A percentile compares a stretch with the other conserved stretches of the same genome.
Conservation (phyloP, 1,140 invertebrate genomes). For the Drosophila subobscura region DNA sequence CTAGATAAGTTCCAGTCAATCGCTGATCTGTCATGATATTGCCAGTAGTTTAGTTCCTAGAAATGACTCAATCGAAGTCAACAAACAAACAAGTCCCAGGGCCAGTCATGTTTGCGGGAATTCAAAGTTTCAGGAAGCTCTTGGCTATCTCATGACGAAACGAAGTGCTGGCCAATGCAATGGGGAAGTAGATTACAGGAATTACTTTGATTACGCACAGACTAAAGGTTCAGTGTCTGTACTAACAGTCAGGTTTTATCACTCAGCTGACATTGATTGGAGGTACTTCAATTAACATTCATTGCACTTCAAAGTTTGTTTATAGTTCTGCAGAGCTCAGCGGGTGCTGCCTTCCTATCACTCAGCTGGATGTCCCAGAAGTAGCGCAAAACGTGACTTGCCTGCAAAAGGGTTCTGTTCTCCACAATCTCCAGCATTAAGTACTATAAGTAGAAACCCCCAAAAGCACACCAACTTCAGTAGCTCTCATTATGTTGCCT, state of each 20-base stretch:
- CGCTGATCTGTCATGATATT: background rate
- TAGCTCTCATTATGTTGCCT: conserved; percentile 22
- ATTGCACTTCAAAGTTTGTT: too few relatives aligned
- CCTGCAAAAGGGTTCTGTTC: conserved; percentile 5
- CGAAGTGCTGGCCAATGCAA: conserved; percentile 7
- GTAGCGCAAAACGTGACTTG: conserved; percentile 12
- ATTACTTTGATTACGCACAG: background rate
- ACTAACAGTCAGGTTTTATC: too few relatives aligned
- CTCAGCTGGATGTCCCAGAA: background rate
- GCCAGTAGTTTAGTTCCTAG: background rate
- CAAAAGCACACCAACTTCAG: background rate
- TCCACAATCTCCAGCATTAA: background rate
- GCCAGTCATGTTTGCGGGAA: conserved; percentile 18
- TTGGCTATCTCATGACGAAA: background rate
- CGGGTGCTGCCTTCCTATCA: too few relatives aligned
- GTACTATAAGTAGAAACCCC: conserved; percentile 19
- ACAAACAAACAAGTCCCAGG: conserved; percentile 26
- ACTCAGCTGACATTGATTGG: too few relatives aligned
- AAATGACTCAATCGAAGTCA: conserved; percentile 30
- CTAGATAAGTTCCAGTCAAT: conserved; percentile 15
- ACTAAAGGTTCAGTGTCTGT: too few relatives aligned
- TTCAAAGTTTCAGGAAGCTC: conserved; percentile 14
- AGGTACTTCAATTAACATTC: too few relatives aligned
- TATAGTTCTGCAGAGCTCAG: too few relatives aligned
- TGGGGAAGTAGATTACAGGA: conserved; percentile 4